Evolutionary conservation across 2,888 invertebrate species (phyloP).

Genomic region (Nudaria mundana): DNA sequence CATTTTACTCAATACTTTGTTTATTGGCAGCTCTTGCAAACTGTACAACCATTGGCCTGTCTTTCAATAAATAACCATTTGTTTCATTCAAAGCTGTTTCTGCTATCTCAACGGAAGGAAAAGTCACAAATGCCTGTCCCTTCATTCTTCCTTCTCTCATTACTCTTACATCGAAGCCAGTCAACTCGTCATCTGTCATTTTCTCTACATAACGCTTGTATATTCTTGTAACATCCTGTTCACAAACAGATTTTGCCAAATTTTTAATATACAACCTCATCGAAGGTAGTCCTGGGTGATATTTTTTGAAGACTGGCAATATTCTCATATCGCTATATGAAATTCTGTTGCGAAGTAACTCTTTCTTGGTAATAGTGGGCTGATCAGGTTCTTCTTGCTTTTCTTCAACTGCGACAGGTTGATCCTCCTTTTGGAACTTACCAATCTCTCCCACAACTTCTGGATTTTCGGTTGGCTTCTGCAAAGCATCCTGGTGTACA

Average conservation of each 20-base stretch:
- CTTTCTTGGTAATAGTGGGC: constrained; percentile 81
- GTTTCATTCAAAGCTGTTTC: constrained; percentile 90
- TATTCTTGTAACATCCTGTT: constrained; percentile 87
- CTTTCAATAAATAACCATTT: constrained; percentile 92
- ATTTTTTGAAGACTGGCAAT: constrained; percentile 92
- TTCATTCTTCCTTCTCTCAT: constrained; percentile 98
- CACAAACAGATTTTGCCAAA: constrained; percentile 89
- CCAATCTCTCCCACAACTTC: constrained; percentile 68
- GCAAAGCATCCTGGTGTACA: constrained; percentile 61
- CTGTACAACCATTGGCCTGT: constrained; percentile 95
- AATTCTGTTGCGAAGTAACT: constrained; percentile 85
- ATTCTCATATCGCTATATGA: constrained; percentile 86
- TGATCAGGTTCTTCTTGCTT: constrained; percentile 40
- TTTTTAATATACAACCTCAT: constrained; percentile 96
- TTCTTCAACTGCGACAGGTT: constrained; percentile 37
- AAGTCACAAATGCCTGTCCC: constrained; percentile 95
- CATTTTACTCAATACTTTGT: constrained; percentile 49
- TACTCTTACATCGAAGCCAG: constrained; percentile 85
- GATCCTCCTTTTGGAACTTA: constrained; percentile 62
- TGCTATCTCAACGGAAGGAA: constrained; percentile 86
- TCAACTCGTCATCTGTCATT: constrained; percentile 60
- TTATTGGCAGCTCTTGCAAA: constrained; percentile 83
- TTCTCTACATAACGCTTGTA: constrained; percentile 84
- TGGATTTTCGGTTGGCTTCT: constrained; percentile 52
- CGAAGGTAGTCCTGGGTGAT: constrained; percentile 89